Evolutionary conservation across 2,888 invertebrate species (phyloP), one percentile per base, ranked within the genome.

Genomic region (Esperia sulphurella): DNA sequence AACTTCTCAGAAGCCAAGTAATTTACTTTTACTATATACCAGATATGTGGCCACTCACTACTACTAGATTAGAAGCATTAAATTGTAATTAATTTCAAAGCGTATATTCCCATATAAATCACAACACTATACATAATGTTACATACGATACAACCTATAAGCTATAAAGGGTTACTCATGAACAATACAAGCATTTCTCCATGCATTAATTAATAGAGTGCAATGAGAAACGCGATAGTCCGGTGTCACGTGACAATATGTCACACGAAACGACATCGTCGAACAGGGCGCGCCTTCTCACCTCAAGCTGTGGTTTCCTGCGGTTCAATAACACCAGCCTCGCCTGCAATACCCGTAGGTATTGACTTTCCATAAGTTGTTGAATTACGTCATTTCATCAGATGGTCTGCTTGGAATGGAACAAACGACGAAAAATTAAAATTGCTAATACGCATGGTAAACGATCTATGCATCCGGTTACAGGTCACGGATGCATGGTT

Each of bases 211-310:
- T 84, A 77, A 68, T 21, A 21, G 21, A 75, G 70, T 68, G 68
- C 74, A 71, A 65, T 58, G 61, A 68, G 79, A 75, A 79, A 84
- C 72, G 68, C 58, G 79, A 85, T 79, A 79, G 68, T 58, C 58
- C 53, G 54, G 76, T 83, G 71, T 85, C 80, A 64, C 68, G 70
- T 83, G 59, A 75, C 77, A 71, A 75, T 80, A 77, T 79, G 81
- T 77, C 80, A 83, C 74, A 71, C 57, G 78, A 80, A 73, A 71
- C 78, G 70, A 65, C 65, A 63, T 68, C 62, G 65, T n/a, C n/a
- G n/a, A n/a, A 54, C 61, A 55, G 58, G 61, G 61, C 49, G 60
- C 59, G 58, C 57, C 54, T 55, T 53, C 55, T 49, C 48, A 48
- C 56, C 57, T 3, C 41, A 53, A 58, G 71, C 68, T 83, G 71